Evolutionary conservation across 1,140 invertebrate genomes (phyloP).

Genomic region (Conopomorpha cramerella): DNA sequence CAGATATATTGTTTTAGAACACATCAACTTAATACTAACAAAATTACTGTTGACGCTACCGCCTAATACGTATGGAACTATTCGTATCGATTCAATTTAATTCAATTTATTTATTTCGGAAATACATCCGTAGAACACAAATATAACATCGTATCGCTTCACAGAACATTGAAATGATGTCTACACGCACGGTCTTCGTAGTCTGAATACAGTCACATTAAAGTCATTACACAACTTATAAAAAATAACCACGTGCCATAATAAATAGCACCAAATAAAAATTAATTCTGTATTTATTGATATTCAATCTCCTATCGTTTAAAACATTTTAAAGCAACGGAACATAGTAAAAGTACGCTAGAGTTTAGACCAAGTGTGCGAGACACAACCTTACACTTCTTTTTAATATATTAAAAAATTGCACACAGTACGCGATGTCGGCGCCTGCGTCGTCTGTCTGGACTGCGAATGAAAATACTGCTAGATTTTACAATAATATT

Average conservation of each 20-base stretch:
- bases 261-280: neutral
- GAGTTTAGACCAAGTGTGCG: neutral
- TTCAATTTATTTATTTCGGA: too few relatives aligned
- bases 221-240: too few relatives aligned
- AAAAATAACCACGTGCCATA: too few relatives aligned
- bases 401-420: neutral
- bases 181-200: neutral
- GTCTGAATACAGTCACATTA: neutral
- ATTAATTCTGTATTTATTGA: too few relatives aligned
- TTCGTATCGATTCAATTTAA: slow-evolving; percentile 14
- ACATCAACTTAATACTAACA: slow-evolving; percentile 46
- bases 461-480: too few relatives aligned
- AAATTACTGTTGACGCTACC: slow-evolving; percentile 21
- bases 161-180: slow-evolving; percentile 25
- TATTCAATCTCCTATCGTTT: too few relatives aligned
- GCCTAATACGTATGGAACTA: slow-evolving; percentile 3
- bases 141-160: slow-evolving; percentile 33
- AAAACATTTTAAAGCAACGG: too few relatives aligned
- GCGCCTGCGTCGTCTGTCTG: too few relatives aligned
- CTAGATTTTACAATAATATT: too few relatives aligned
- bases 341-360: neutral
- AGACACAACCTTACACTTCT: neutral
- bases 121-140: too few relatives aligned
- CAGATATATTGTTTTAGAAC: slow-evolving; percentile 55
- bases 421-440: neutral